Evolutionary conservation across 2,888 invertebrate genomes (phyloP).

Genomic region (Escarpia spicata): DNA sequence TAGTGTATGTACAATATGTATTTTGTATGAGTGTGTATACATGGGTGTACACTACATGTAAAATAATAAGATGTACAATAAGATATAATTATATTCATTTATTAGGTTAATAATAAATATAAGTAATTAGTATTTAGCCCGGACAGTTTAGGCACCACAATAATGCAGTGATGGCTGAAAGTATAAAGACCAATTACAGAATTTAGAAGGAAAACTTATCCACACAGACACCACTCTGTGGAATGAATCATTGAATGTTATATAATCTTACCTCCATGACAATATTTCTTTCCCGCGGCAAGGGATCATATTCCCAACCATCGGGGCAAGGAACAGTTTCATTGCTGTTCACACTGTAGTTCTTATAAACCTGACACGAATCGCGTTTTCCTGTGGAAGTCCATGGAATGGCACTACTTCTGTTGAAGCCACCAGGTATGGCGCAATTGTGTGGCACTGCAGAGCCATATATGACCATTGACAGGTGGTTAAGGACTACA

Average conservation of each 20-base stretch:
- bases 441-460: slow-evolving; percentile 7
- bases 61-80: too few species aligned
- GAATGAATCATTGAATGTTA: not conserved
- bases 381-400: not conserved
- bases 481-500: slow-evolving; percentile 55
- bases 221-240: not conserved
- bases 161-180: too few species aligned
- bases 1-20: too few species aligned
- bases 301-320: slow-evolving; percentile 19
- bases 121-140: too few species aligned
- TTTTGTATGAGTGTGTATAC: too few species aligned
- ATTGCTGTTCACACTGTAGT: slow-evolving; percentile 14
- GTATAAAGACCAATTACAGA: not conserved
- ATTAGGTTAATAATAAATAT: too few species aligned
- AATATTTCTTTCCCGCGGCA: slow-evolving; percentile 22
- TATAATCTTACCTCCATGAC: slow-evolving; percentile 28
- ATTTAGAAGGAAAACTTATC: not conserved
- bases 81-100: too few species aligned
- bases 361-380: slow-evolving; percentile 26
- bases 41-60: too few species aligned
- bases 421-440: slow-evolving; percentile 22
- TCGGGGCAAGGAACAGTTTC: slow-evolving; percentile 21
- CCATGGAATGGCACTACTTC: not conserved
- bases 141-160: too few species aligned
- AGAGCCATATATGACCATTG: slow-evolving; percentile 55